These are phyloP conservation scores for Acanthisitta chloris DNA, from an alignment of 2,113 vertebrate species.

Conservation along the genomic window DNA sequence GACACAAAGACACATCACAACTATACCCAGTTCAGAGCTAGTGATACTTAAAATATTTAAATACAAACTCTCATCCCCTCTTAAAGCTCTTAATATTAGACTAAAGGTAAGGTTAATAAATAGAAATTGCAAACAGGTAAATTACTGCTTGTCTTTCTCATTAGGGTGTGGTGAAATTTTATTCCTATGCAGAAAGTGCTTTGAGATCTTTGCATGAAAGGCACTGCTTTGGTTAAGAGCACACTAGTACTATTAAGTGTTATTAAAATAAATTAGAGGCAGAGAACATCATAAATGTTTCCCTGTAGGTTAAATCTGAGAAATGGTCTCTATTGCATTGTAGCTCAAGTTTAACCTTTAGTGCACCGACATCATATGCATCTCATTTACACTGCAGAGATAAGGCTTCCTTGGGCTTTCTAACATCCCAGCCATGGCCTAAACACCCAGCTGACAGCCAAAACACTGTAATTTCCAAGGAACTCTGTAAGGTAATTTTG, in stretches of 20 bases:
- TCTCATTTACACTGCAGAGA: background rate
- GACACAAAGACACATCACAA: background rate
- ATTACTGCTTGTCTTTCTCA: slow-evolving; percentile 39
- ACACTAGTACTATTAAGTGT: slow-evolving; percentile 63
- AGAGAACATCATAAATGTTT: slow-evolving; percentile 55
- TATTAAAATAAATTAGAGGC: slow-evolving; percentile 70
- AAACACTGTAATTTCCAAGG: background rate
- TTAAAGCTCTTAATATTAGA: slow-evolving; percentile 16
- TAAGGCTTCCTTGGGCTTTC: background rate
- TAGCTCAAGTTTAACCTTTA: slow-evolving; percentile 49
- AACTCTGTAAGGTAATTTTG: background rate
- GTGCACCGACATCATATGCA: background rate
- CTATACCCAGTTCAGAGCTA: background rate
- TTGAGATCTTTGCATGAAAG: slow-evolving; percentile 55
- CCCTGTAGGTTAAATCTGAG: slow-evolving; percentile 33
- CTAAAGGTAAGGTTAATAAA: slow-evolving; percentile 43
- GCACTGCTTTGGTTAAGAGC: slow-evolving; percentile 7
- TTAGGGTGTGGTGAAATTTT: slow-evolving; percentile 36
- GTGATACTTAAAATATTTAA: background rate
- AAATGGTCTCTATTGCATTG: background rate
- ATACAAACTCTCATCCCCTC: background rate
- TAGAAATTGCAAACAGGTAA: slow-evolving; percentile 49
- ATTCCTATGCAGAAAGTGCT: slow-evolving; percentile 20
- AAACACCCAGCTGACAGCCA: background rate
- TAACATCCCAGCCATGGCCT: background rate